Evolutionary conservation across 2,888 invertebrate genomes (phyloP), one percentile per base, ranked within the genome.

Genomic region (Hermodice carunculata): DNA sequence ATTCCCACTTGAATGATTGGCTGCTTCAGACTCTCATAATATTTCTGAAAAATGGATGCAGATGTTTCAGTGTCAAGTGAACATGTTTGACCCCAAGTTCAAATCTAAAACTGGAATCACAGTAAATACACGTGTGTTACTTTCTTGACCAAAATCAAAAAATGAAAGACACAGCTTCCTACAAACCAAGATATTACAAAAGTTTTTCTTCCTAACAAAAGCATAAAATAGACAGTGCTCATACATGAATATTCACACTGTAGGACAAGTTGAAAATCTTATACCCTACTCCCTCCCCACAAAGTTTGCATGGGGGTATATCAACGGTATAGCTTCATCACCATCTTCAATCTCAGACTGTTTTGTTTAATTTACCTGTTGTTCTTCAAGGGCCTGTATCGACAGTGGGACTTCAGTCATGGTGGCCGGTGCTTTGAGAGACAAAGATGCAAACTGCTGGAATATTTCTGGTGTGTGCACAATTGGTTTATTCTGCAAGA

Each of bases 391-490:
- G 60, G 77, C 76, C 46, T 81, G 77, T 22, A 83, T 53, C 19
- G 79, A 75, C 3, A 75, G 73, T 1, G 74, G 49, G 4, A 83
- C 74, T 57, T 83, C 82, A 8, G 73, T 63, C 37, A 76, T 64
- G 28, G 73, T 78, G 42, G 79, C 75, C 0, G 84, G 83, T 2
- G 84, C 80, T 28, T 69, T 77, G 52, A 84, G 66, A 22, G 74
- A 76, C 2, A 84, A 67, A 1, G 73, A 71, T 42, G 76, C 68
- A 65, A 84, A 82, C 74, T 82, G 82, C n/a, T 76, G 69, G 59
- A 84, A 74, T 24, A 81, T 80, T 69, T 83, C 78, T 8, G 82
- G 80, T 4, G 80, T 78, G 66, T 82, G 83, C 0, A 79, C 79
- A 26, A 84, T 71, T 14, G 61, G 67, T 17, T 6, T 11, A 8